A percentile compares a stretch with the other conserved stretches of the same genome.
phyloP scores from a whole-genome alignment of 35 echinoderm and acorn worm species.

The Strongylocentrotus purpuratus region DNA sequence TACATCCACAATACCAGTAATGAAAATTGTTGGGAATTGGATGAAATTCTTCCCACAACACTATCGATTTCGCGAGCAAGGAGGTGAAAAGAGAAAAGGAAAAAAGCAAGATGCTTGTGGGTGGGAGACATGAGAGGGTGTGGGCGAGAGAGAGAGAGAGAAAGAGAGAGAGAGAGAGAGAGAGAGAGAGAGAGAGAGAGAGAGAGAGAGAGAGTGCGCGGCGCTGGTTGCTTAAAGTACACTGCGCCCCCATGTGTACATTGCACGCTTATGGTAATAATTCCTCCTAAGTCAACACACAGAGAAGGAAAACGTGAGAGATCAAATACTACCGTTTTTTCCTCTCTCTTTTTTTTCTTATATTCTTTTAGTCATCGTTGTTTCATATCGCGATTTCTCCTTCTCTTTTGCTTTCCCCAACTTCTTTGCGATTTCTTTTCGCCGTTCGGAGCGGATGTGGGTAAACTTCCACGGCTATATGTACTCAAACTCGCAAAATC shows the following conservation, averaged over 20 bases:
- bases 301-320: neutral
- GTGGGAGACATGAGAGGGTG: neutral
- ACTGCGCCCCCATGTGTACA: conserved; percentile 49
- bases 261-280: conserved; percentile 56
- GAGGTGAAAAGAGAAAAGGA: neutral
- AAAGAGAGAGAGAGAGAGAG: neutral
- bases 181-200: too few species aligned
- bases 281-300: conserved; percentile 3
- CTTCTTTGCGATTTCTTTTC: neutral
- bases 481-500: conserved; percentile 36
- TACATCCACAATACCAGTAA: conserved; percentile 25
- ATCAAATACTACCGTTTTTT: conserved; percentile 42
- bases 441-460: conserved; percentile 22
- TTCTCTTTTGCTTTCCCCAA: neutral
- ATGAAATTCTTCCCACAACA: conserved; percentile 41
- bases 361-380: neutral
- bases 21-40: conserved; percentile 50
- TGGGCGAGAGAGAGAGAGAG: neutral
- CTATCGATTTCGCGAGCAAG: conserved; percentile 12
- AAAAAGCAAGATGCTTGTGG: neutral
- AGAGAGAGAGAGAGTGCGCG: neutral
- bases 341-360: neutral
- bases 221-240: conserved; percentile 1
- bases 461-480: conserved; percentile 20
- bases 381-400: conserved; percentile 28